phyloP scores from a whole-genome alignment of 37 sponge, comb jelly and placozoan genomes.

The Ianthella basta region DNA sequence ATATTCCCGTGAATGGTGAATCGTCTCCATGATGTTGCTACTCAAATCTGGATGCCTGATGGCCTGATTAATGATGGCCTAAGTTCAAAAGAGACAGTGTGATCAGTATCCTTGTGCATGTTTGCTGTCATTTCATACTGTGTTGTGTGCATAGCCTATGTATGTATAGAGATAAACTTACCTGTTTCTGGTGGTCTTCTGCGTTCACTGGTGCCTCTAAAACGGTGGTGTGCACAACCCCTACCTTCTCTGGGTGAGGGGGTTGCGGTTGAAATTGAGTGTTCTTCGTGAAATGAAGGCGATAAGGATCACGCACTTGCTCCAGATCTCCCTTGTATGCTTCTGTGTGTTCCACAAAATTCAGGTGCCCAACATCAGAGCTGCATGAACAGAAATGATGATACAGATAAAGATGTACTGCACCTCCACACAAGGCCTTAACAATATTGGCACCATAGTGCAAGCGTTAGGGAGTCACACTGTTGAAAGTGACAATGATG shows the following conservation, averaged over 20 bases:
- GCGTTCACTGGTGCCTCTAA: background rate
- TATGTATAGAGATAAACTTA: no score
- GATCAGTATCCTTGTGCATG: no score
- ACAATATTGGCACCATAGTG: background rate
- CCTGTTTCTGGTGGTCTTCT: background rate
- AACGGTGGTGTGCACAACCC: background rate
- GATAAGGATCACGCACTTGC: background rate
- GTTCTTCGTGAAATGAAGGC: background rate
- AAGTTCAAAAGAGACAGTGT: no score
- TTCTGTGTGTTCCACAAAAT: slow-evolving; percentile 67
- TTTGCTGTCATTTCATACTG: no score
- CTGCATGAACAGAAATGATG: slow-evolving; percentile 3
- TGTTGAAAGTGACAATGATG: no score
- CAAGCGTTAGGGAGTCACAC: no score
- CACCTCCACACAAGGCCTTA: slow-evolving; percentile 2
- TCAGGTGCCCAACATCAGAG: slow-evolving; percentile 24
- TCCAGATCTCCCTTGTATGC: slow-evolving; percentile 27
- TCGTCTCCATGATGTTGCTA: slow-evolving; percentile 1
- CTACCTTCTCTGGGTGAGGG: background rate
- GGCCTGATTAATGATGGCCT: slow-evolving; percentile 8
- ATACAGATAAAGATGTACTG: background rate
- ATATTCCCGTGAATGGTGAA: slow-evolving; percentile 13
- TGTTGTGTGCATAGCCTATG: background rate
- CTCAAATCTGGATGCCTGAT: background rate
- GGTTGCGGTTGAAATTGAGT: background rate